These are phyloP conservation scores for Pollenia angustigena DNA, from an alignment of 2,888 invertebrate genomes.

Conservation along the genomic window DNA sequence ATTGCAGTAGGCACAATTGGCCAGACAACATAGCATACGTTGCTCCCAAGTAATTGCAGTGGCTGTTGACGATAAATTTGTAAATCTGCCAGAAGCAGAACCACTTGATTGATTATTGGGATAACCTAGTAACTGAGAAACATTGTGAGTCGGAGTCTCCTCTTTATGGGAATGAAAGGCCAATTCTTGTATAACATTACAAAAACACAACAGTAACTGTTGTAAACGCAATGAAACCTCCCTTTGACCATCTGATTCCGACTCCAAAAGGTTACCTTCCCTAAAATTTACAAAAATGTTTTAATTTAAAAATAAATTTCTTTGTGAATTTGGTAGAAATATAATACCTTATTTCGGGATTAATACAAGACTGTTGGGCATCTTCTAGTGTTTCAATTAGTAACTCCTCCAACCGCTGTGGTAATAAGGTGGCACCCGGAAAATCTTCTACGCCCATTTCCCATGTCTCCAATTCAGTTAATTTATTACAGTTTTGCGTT, in stretches of 20 bases:
- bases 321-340: background rate
- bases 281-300: slow-evolving; percentile 83
- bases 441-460: slow-evolving; percentile 92
- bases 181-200: slow-evolving; percentile 89
- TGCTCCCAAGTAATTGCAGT: slow-evolving; percentile 89
- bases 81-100: slow-evolving; percentile 77
- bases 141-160: slow-evolving; percentile 84
- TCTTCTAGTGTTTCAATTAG: slow-evolving; percentile 90
- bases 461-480: slow-evolving; percentile 93
- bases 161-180: slow-evolving; percentile 89
- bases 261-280: slow-evolving; percentile 84
- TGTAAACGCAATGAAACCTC: slow-evolving; percentile 85
- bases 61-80: slow-evolving; percentile 73
- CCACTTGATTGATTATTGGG: slow-evolving; percentile 84
- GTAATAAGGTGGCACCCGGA: slow-evolving; percentile 92
- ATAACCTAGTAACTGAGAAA: slow-evolving; percentile 88
- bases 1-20: slow-evolving; percentile 94
- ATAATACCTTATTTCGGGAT: slow-evolving; percentile 88
- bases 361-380: slow-evolving; percentile 89
- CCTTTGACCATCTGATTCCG: slow-evolving; percentile 83
- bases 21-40: slow-evolving; percentile 92
- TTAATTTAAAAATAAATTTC: background rate
- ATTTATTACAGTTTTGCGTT: slow-evolving; percentile 89
- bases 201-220: slow-evolving; percentile 87
- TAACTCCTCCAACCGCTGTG: slow-evolving; percentile 89